A percentile compares a stretch with the other conserved stretches of the same genome.
Evolutionary conservation across 2,113 vertebrate genomes (phyloP).

Genomic region (Brienomyrus longianalis): DNA sequence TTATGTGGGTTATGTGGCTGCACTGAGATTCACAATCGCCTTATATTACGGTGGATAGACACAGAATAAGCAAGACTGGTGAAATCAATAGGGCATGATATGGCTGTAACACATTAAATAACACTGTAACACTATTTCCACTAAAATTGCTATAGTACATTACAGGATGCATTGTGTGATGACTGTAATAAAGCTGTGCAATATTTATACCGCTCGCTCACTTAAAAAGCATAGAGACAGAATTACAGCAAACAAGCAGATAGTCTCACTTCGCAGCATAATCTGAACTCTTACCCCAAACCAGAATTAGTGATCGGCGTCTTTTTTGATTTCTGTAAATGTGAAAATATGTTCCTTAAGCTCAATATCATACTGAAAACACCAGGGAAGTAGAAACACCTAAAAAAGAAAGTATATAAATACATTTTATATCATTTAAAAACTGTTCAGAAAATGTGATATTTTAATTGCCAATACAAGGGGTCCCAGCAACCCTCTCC

Average conservation of each 20-base stretch:
- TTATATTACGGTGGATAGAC: not conserved
- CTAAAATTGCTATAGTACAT: not conserved
- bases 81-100: not conserved
- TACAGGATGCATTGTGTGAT: not conserved
- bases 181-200: not conserved
- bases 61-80: not conserved
- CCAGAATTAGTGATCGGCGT: not conserved
- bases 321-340: not conserved
- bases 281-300: not conserved
- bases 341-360: not conserved
- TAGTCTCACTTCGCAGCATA: not conserved
- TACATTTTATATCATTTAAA: not conserved
- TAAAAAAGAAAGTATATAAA: not conserved
- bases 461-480: not conserved
- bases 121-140: not conserved
- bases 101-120: not conserved
- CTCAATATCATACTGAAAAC: not conserved
- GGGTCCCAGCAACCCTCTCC: not conserved
- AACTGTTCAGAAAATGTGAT: not conserved
- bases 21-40: not conserved
- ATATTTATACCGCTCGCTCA: not conserved
- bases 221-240: not conserved
- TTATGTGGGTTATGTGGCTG: not conserved
- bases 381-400: not conserved
- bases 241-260: not conserved